Base-by-base conservation (phyloP, 2,888 invertebrate genomes). In the Reticulitermes lucifugus region DNA sequence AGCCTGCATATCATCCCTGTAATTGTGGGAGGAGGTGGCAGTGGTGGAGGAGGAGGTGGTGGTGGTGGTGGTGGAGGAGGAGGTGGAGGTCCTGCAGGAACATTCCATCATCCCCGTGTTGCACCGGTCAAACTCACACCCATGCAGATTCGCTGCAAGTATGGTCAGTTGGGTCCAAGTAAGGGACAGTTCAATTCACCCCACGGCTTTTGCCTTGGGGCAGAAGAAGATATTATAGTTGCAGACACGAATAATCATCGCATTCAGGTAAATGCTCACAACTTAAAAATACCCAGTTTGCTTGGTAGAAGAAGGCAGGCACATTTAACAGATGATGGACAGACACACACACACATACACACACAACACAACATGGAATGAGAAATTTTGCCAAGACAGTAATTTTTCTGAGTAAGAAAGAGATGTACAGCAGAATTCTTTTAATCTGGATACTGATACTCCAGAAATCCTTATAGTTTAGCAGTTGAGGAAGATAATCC, bases 171-270 rank as follows among this genome's bases (percentile, higher is more conserved):
- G 87, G 98, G 98, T 51, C 96, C 97, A 51, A 96, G 96, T 87
- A 97, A 97, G 90, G 96, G 97, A 35, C 98, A 98, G 91, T 98
- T 99, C 89, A 98, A 98, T 91, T 98, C 98, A 0, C 98, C 98
- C 0, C 98, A 99, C 91, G 98, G 98, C 79, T 99, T 99, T 91
- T 99, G 98, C 90, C 93, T 99, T 87, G 98, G 98, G 60, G 94
- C 96, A 83, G 98, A 98, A 89, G 98, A 98, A 90, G 98, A 98
- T 89, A 98, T 99, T 88, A 96, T 98, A 89, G 98, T 97, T 12
- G 97, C 97, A 2, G 99, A 99, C 90, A 99, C 99, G 59, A 99
- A 99, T 92, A 99, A 99, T 90, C 99, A 99, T 92, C 95, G 98
- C 87, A 97, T 99, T 89, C 97, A 97, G 92, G 96, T 96, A 90